Conservation (phyloP, 2,113 vertebrate genomes). For the Agelaius tricolor region DNA sequence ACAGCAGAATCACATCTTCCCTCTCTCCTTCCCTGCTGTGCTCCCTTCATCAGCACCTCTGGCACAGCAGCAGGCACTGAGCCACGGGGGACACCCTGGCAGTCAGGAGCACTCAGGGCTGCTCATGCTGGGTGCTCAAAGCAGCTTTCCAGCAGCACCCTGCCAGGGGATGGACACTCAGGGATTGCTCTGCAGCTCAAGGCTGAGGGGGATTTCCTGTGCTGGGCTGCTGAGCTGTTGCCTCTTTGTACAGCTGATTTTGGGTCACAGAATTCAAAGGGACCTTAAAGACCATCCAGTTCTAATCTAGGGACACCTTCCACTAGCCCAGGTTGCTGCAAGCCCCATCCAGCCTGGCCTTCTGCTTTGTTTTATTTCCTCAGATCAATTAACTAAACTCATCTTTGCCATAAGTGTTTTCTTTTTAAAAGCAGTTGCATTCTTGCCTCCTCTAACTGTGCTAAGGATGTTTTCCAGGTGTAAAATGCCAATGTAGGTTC, state of each 20-base stretch:
- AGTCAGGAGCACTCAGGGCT: background rate
- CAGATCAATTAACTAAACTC: background rate
- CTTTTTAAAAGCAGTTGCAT: background rate
- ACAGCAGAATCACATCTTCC: background rate
- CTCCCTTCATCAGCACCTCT: background rate
- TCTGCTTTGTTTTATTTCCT: background rate
- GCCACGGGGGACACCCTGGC: background rate
- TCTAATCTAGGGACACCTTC: background rate
- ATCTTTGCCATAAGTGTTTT: background rate
- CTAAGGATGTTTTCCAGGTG: background rate
- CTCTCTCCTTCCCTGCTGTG: conserved; percentile 26
- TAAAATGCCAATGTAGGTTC: background rate
- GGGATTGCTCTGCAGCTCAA: background rate
- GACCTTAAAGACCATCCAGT: background rate
- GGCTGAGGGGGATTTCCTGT: background rate
- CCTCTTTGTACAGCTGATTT: background rate
- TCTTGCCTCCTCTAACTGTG: accelerated
- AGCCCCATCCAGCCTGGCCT: background rate
- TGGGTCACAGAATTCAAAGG: background rate
- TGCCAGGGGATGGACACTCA: background rate
- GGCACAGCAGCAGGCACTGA: conserved; percentile 7
- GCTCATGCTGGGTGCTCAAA: background rate
- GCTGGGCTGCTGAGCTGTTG: background rate
- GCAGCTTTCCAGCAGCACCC: background rate
- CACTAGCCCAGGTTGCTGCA: background rate